phyloP scores from a whole-genome alignment of 2,113 vertebrate genomes.

The Numida meleagris region DNA sequence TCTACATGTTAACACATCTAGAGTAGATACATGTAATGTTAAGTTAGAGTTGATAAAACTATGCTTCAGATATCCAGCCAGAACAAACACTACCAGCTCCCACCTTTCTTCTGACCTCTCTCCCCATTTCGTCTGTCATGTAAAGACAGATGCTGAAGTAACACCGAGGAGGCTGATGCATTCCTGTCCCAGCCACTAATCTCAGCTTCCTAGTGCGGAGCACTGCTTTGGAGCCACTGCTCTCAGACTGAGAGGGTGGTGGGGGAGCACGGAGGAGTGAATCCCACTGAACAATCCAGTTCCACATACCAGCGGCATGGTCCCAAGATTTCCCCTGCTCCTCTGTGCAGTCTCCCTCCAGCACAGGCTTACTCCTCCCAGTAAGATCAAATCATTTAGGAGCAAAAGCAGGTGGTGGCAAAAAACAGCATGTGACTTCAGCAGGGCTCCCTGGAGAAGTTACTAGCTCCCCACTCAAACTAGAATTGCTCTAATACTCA shows the following conservation, averaged over 20 bases:
- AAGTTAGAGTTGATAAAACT: neutral
- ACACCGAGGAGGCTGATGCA: neutral
- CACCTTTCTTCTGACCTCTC: neutral
- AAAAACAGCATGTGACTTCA: slow-evolving; percentile 51
- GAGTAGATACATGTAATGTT: neutral
- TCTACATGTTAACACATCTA: neutral
- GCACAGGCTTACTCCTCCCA: neutral
- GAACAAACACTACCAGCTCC: neutral
- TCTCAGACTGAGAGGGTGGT: fast-evolving
- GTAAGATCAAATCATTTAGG: neutral
- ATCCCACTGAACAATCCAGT: neutral
- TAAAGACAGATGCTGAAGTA: slow-evolving; percentile 7
- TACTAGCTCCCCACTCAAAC: neutral
- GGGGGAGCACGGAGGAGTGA: neutral
- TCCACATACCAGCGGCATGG: fast-evolving
- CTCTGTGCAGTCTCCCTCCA: neutral
- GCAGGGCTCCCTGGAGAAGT: neutral
- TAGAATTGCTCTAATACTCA: neutral
- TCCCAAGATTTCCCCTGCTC: neutral
- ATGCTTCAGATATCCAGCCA: neutral
- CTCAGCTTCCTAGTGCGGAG: neutral
- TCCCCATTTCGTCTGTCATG: neutral
- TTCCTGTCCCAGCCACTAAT: neutral
- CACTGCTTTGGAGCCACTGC: neutral
- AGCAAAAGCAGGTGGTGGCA: slow-evolving; percentile 39